Evolutionary conservation across 2,113 vertebrate genomes (phyloP), one percentile per base, ranked within the genome.

Genomic region (Festucalex cinctus): DNA sequence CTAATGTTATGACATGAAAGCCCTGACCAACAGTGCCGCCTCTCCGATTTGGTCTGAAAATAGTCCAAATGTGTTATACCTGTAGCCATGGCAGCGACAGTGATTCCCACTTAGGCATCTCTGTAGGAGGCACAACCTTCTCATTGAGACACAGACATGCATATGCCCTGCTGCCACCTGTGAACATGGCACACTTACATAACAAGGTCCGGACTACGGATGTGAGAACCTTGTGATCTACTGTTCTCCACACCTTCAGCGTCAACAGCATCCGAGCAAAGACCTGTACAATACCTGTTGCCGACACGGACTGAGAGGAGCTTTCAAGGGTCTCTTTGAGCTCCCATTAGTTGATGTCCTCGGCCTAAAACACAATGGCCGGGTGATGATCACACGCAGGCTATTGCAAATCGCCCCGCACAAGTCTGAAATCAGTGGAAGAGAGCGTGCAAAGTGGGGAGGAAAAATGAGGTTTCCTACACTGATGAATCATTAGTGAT

Each of bases 401-500:
- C 83, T 70, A 70, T 65, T 68, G 73, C 73, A 85, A 84, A 86
- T 85, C 73, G 78, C 79, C 65, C 76, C 80, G 22, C 65, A 74
- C 63, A 80, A 78, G 69, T 77, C 79, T 78, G 74, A 88, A 89
- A 89, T 89, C 86, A 88, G 84, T 80, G 82, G 71, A 69, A 61
- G 67, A 8, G 44, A 48, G 13, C 13, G 14, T 10, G 41, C 41
- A 16, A 69, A 70, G 24, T 73, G 54, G 64, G 10, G 70, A 10
- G 3, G 32, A 58, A 57, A 57, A 62, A 24, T 46, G 70, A 85
- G 77, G 73, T 75, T 82, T 84, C 77, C 78, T 83, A 77, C 59
- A 48, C 74, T 80, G 87, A 86, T 90, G 90, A 90, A 85, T 91
- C 89, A 90, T 83, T 82, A 79, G 83, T 82, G 83, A 87, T 86